These are phyloP conservation scores for Rattus norvegicus DNA, from an alignment of 2,113 vertebrate genomes.

Conservation along the genomic window DNA sequence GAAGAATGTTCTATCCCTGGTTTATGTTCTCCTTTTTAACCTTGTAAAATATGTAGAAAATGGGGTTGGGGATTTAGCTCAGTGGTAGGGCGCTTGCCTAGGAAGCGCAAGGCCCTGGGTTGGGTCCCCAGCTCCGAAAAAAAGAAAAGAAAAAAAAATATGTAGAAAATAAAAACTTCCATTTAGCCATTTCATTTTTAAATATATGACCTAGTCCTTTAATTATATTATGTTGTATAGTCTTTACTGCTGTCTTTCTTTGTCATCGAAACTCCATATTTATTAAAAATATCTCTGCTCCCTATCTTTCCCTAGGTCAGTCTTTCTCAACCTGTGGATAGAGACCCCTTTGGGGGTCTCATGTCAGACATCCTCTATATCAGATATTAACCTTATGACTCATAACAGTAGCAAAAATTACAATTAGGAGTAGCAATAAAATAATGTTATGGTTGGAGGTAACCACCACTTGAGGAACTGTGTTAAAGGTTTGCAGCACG, in stretches of 20 bases:
- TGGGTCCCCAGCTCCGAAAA: background rate
- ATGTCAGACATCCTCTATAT: background rate
- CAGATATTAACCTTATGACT: background rate
- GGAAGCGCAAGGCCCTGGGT: no score
- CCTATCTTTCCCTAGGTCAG: background rate
- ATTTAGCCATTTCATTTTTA: background rate
- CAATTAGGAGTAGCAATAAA: background rate
- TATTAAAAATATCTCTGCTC: background rate
- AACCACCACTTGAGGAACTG: background rate
- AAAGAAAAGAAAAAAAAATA: no score
- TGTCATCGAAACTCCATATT: background rate
- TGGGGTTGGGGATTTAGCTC: no score
- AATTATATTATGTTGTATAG: background rate
- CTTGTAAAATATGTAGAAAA: background rate
- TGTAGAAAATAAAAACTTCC: background rate
- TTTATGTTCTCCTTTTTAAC: background rate
- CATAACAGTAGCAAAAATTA: background rate
- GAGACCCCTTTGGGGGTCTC: no score
- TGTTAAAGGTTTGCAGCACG: background rate
- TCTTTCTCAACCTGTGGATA: background rate
- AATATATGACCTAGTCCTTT: background rate
- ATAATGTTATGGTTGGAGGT: background rate
- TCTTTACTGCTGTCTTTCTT: background rate
- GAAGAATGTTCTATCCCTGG: background rate
- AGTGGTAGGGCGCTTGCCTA: no score